These are phyloP conservation scores for Helobdella robusta DNA, from an alignment of 2,888 invertebrate genomes.

Conservation along the genomic window DNA sequence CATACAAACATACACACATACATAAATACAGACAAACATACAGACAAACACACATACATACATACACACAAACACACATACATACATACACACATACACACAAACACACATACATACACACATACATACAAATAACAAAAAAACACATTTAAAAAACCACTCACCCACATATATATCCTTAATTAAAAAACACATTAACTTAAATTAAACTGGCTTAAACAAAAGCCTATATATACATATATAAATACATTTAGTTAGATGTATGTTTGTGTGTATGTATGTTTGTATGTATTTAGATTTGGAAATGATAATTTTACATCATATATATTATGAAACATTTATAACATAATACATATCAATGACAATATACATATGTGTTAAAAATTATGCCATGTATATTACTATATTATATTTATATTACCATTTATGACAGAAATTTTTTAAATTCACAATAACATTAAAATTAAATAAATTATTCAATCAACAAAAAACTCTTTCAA, in stretches of 20 bases:
- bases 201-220: neutral
- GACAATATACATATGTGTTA: no score
- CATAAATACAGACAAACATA: neutral
- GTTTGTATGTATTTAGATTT: neutral
- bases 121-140: neutral
- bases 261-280: conserved; percentile 1
- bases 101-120: neutral
- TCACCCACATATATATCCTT: neutral
- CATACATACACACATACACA: neutral
- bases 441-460: no score
- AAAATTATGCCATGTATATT: no score
- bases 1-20: conserved; percentile 2
- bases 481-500: no score
- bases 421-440: no score
- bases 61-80: neutral
- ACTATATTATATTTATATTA: no score
- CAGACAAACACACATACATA: neutral
- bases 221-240: neutral
- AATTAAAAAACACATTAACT: neutral
- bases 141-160: neutral
- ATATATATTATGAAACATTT: no score
- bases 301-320: neutral
- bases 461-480: no score
- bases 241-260: neutral
- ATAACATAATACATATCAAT: no score